Evolutionary conservation across 2,797 vertebrate genomes (phyloP).

Genomic region (Phaenicophaeus curvirostris): DNA sequence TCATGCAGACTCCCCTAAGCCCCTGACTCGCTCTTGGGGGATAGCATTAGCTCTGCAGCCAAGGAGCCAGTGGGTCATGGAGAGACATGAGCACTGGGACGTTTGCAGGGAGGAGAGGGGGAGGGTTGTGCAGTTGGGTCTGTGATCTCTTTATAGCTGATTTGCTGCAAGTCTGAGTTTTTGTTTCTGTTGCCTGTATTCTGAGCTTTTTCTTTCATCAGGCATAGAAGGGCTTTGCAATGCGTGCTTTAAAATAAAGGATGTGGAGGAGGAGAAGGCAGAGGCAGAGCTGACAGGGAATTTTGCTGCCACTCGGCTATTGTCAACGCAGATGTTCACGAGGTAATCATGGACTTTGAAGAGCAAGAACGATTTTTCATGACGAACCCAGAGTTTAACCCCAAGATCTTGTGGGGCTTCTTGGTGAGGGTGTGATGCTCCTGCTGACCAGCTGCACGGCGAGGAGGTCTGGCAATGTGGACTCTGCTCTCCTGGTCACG

Average conservation of each 20-base stretch:
- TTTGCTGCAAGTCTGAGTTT: neutral
- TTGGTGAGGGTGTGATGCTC: no score
- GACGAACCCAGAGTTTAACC: neutral
- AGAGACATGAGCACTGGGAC: neutral
- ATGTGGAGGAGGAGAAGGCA: neutral
- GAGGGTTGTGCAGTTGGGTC: neutral
- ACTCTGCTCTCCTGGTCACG: neutral
- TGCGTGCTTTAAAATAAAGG: neutral
- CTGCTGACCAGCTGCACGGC: rapidly evolving
- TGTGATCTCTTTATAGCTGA: neutral
- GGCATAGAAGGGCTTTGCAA: neutral
- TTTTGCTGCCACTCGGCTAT: neutral
- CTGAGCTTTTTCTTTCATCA: neutral
- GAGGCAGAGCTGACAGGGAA: slow-evolving; percentile 31
- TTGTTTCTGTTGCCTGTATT: neutral
- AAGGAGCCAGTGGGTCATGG: neutral
- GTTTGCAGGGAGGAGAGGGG: neutral
- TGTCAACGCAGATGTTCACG: slow-evolving; percentile 14
- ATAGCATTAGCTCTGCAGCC: rapidly evolving
- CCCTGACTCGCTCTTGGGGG: neutral
- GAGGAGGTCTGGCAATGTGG: rapidly evolving
- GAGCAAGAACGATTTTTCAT: neutral
- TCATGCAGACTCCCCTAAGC: rapidly evolving
- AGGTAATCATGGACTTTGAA: neutral
- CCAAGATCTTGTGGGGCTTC: neutral